Base-by-base conservation (phyloP, 2,888 invertebrate genomes). In the Neelides folsomi region DNA sequence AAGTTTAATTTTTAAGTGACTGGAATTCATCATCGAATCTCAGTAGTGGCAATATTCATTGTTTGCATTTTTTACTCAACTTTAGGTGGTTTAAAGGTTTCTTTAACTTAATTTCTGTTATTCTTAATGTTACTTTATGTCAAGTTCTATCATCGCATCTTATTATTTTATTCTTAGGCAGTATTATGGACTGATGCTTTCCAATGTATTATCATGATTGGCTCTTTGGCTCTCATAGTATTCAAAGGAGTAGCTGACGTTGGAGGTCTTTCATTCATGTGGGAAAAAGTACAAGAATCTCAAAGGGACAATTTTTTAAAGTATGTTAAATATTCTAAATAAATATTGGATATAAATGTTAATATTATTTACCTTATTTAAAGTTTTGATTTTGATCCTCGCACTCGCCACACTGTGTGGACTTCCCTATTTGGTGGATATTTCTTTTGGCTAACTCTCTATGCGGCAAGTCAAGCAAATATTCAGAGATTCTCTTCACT, bases 51-150 rank as follows among this genome's bases (percentile, higher is more conserved):
- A 1, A 55, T 64, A n/a, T 64, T 64, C 38, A 36, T 51, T n/a
- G 59, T 61, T 6, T 64, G 64, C 46, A 62, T 64, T 18, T 62
- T 62, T 41, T 64, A 64, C 46, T 62, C 62, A 4, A 57, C 64
- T 0, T 48, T 64, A 43, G 59, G 57, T 54, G 54, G 57, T 47
- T 34, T n/a, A 15, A 18, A 44, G 13, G 15, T 45, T 20, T 3
- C 12, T 42, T 12, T 18, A 13, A 6, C 19, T 42, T 19, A 16
- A n/a, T 41, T n/a, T 12, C 10, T 16, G 18, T 5, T 18, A 16
- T 42, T 12, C 18, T 9, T 27, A 27, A 42, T 18, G 12, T 38
- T 12, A 37, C 12, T 35, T 45, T 44, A 20, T 12, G 34, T 5
- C 10, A 15, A 40, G n/a, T 42, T 43, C 3, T 20, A 19, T 27